phyloP scores from a whole-genome alignment of 2,113 vertebrate species.

The Apodemus speciosus region DNA sequence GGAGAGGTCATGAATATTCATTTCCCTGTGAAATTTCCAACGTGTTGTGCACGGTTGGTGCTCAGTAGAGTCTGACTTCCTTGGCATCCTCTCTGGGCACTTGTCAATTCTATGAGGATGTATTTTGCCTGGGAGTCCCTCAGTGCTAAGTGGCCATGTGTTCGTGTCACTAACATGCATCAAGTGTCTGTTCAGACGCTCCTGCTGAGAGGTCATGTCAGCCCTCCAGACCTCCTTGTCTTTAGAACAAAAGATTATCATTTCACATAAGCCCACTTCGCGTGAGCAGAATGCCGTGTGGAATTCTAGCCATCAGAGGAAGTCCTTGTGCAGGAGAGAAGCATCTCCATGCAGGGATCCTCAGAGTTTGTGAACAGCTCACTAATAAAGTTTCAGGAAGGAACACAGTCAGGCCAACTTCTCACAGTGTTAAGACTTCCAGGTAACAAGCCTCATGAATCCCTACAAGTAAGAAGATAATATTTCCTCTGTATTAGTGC shows the following conservation, averaged over 20 bases:
- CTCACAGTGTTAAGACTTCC: neutral
- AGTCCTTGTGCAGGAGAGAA: neutral
- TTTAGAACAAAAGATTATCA: slow-evolving; percentile 7
- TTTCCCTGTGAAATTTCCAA: slow-evolving; percentile 35
- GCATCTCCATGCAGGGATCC: neutral
- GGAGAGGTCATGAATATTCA: neutral
- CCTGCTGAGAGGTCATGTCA: neutral
- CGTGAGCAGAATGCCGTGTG: slow-evolving; percentile 15
- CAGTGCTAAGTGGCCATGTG: neutral
- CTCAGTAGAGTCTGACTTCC: neutral
- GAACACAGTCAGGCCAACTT: neutral
- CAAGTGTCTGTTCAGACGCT: slow-evolving; percentile 12
- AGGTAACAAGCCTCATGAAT: neutral
- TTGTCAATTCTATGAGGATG: neutral
- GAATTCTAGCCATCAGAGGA: neutral
- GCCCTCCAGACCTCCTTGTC: slow-evolving; percentile 18
- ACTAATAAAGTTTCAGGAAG: neutral
- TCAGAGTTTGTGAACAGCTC: neutral
- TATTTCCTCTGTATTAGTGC: neutral
- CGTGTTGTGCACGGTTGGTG: neutral
- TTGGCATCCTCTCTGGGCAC: neutral
- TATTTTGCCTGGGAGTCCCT: slow-evolving; percentile 4
- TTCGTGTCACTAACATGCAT: neutral
- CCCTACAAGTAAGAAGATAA: neutral
- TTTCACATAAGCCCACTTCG: neutral